A percentile compares a stretch with the other conserved stretches of the same genome.
Conservation (phyloP, 2,113 vertebrate species). For the Alectura lathami region DNA sequence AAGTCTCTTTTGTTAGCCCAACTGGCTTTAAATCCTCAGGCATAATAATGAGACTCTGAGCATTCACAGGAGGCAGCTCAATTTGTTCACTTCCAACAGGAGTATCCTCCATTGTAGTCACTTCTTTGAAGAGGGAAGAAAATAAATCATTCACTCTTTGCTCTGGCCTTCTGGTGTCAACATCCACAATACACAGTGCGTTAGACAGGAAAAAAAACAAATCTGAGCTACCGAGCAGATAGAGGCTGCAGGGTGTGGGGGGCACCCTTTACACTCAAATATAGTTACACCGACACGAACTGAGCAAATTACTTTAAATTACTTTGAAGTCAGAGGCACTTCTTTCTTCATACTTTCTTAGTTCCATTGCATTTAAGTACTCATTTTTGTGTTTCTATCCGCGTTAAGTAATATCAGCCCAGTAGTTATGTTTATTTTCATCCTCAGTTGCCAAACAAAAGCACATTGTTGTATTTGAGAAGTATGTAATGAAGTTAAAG, state of each 20-base stretch:
- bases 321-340: neutral
- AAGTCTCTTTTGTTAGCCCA: constrained; percentile 84
- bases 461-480: neutral
- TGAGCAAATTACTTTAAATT: neutral
- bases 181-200: neutral
- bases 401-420: neutral
- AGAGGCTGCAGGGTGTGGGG: neutral
- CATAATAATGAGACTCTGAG: constrained; percentile 1
- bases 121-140: constrained; percentile 72
- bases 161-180: neutral
- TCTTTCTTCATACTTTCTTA: neutral
- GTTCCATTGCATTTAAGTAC: neutral
- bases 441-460: neutral
- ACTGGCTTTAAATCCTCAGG: constrained; percentile 73
- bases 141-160: neutral
- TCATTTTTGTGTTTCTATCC: neutral
- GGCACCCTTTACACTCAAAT: neutral
- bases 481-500: neutral
- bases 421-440: neutral
- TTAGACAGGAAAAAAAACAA: neutral
- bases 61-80: constrained; percentile 62
- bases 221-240: neutral
- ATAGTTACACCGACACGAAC: neutral
- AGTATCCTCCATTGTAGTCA: constrained; percentile 80
- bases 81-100: constrained; percentile 76